These are phyloP conservation scores for Poeciliopsis gracilis DNA, from an alignment of 2,797 vertebrate species.

Conservation along the genomic window DNA sequence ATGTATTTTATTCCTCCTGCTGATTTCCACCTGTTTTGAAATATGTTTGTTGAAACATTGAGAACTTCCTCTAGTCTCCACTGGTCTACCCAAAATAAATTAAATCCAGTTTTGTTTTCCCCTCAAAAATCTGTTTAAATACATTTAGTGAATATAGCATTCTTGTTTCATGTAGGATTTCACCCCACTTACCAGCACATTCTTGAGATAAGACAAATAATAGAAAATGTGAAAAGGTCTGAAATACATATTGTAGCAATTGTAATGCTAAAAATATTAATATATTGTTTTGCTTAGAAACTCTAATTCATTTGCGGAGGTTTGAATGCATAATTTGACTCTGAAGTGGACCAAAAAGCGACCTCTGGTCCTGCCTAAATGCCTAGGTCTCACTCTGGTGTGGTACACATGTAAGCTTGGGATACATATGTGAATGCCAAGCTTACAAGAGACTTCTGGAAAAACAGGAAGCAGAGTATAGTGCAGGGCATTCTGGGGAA, in stretches of 20 bases:
- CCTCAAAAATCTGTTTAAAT: neutral
- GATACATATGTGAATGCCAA: too few relatives aligned
- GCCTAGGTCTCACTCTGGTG: too few relatives aligned
- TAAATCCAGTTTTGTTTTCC: neutral
- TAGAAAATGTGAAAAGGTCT: neutral
- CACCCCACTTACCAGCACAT: neutral
- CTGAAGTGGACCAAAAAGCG: too few relatives aligned
- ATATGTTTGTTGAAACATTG: neutral
- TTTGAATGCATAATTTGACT: too few relatives aligned
- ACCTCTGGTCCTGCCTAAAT: too few relatives aligned
- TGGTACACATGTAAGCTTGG: too few relatives aligned
- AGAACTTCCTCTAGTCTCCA: neutral
- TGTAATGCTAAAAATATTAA: neutral
- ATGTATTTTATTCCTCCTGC: neutral
- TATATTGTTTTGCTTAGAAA: neutral
- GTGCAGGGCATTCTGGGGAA: too few relatives aligned
- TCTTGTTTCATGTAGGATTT: neutral
- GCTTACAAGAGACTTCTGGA: too few relatives aligned
- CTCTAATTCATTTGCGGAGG: too few relatives aligned
- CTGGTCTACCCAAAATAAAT: neutral
- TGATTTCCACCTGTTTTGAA: neutral
- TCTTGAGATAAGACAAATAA: neutral
- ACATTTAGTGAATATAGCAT: neutral
- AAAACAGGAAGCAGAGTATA: too few relatives aligned
- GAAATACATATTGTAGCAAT: neutral